Evolutionary conservation across 2,113 vertebrate species (phyloP).

Genomic region (Martes martes): DNA sequence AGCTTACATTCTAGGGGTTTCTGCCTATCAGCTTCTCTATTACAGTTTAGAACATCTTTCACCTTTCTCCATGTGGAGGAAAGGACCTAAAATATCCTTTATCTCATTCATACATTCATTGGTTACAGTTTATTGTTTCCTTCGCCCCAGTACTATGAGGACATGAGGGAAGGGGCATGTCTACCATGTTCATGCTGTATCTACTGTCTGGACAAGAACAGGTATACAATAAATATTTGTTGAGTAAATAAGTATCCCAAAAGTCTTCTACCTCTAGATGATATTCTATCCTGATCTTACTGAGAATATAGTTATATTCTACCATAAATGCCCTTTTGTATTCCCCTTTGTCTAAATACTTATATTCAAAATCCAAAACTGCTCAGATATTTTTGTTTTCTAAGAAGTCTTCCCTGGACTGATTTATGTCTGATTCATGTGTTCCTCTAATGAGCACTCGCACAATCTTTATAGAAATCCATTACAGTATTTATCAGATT

Average conservation of each 20-base stretch:
- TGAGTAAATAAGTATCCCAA: not conserved
- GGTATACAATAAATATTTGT: too few relatives aligned
- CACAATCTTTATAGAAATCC: not conserved
- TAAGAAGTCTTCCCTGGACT: not conserved
- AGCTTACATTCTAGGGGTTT: not conserved
- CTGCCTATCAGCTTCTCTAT: not conserved
- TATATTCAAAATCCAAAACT: not conserved
- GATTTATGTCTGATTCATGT: not conserved
- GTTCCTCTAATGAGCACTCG: not conserved
- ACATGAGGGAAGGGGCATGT: not conserved
- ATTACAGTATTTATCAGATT: not conserved
- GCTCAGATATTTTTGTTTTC: not conserved
- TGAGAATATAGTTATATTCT: not conserved
- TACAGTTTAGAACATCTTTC: not conserved
- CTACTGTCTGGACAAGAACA: not conserved
- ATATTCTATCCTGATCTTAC: not conserved
- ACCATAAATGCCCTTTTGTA: not conserved
- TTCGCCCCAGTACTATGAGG: fast-evolving
- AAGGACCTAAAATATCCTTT: not conserved
- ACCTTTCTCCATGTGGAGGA: not conserved
- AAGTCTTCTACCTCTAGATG: not conserved
- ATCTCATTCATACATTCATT: not conserved
- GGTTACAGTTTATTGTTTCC: not conserved
- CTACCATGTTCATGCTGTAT: not conserved
- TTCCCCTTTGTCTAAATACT: not conserved